Evolutionary conservation across 2,888 invertebrate species (phyloP), one percentile per base, ranked within the genome.

Genomic region (Strigamia crassipes): DNA sequence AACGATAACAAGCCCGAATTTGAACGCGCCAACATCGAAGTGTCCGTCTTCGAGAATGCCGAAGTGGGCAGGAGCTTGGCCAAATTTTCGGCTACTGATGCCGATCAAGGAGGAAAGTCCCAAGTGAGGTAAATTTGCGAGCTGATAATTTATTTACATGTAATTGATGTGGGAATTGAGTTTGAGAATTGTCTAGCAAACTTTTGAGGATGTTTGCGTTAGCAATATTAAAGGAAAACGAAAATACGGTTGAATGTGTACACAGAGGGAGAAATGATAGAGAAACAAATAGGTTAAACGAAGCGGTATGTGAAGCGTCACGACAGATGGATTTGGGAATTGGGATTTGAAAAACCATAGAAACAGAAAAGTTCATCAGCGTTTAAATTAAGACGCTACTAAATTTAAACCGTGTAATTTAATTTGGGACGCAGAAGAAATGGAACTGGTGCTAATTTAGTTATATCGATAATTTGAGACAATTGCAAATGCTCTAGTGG

Each of bases 1-100:
- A 99, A 99, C 90, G 98, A 99, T 91, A 98, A 98, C 90, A 95
- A 96, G 88, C 98, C 98, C 6, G 94, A 94, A 86, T 97, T 96
- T 87, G 96, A 97, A 86, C 92, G 94, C 84, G 95, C 97, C 78
- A 96, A 96, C 87, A 96, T 97, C 85, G 96, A 96, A 89, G 94
- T 94, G 5, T 93, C 93, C 15, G 95, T 96, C 0, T 93, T 93
- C 86, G 98, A 99, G 89, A 96, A 97, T 88, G 95, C 96, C 1
- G 93, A 94, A 87, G 93, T 96, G 81, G 97, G 96, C 31, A 95
- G 95, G 85, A 93, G 93, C 84, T 89, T 99, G 85, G 96, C 97
- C 88, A 95, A 94, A 21, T 99, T 99, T 89, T 94, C 94, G 87
- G 98, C 98, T 1, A 95, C 94, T 12, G 99, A 99, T 90, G 96